Percentiles rank a stretch among this genome's conserved stretches.
Conservation (phyloP, 2,797 vertebrate genomes). For the Tenualosa thibaudeaui region DNA sequence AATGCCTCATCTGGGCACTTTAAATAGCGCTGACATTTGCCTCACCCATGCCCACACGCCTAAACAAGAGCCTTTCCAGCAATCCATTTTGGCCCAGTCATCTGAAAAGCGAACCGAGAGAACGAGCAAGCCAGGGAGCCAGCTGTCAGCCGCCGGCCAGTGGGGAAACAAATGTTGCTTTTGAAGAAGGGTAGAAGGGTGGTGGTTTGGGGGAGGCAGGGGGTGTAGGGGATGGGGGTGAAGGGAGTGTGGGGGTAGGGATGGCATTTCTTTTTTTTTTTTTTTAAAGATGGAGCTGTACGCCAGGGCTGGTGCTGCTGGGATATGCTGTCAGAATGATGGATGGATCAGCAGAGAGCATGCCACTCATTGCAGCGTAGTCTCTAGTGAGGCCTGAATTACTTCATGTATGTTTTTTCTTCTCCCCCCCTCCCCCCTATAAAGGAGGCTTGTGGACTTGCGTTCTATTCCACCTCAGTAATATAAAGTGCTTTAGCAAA, state of each 20-base stretch:
- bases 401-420: not conserved
- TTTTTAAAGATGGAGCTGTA: not conserved
- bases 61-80: slow-evolving; percentile 3
- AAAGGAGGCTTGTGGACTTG: too few relatives aligned
- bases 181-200: not conserved
- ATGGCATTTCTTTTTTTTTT: too few relatives aligned
- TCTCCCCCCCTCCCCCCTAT: too few relatives aligned
- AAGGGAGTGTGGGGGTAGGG: not conserved
- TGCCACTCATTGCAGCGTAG: not conserved
- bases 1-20: slow-evolving; percentile 6
- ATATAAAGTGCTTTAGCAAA: not conserved
- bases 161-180: not conserved
- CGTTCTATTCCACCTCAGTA: not conserved
- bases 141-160: not conserved
- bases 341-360: not conserved
- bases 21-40: slow-evolving; percentile 2
- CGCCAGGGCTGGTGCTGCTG: not conserved
- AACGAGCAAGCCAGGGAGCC: not conserved
- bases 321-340: not conserved
- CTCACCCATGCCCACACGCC: not conserved
- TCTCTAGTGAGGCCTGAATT: not conserved
- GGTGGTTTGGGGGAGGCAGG: not conserved
- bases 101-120: not conserved
- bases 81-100: not conserved
- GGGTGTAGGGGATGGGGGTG: not conserved